phyloP scores from a whole-genome alignment of 2,888 invertebrate genomes.

The Rhorus exstirpatorius region DNA sequence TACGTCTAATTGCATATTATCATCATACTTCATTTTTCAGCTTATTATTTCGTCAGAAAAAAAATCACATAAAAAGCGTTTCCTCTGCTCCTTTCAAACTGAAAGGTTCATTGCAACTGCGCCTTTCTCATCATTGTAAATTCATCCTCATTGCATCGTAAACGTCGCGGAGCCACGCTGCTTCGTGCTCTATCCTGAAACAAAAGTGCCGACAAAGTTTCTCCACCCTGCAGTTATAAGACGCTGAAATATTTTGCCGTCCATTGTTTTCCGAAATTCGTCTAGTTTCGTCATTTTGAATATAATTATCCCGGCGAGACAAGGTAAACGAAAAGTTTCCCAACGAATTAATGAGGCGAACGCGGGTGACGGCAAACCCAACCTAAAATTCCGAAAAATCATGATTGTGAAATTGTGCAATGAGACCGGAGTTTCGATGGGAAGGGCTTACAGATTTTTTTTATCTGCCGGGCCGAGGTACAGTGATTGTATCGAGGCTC shows the following conservation, averaged over 20 bases:
- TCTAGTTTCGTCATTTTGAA: slow-evolving; percentile 75
- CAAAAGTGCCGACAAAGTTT: slow-evolving; percentile 36
- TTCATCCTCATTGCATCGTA: slow-evolving; percentile 44
- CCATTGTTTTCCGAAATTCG: slow-evolving; percentile 39
- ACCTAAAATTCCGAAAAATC: slow-evolving; percentile 34
- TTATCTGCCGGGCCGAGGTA: too few relatives aligned
- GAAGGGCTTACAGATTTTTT: too few relatives aligned
- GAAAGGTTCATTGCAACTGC: slow-evolving; percentile 55
- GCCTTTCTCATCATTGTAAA: slow-evolving; percentile 33
- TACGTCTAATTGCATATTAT: too few relatives aligned
- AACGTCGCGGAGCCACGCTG: too few relatives aligned
- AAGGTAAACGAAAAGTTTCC: too few relatives aligned
- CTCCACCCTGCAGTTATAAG: slow-evolving; percentile 2
- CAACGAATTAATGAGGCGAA: slow-evolving; percentile 78
- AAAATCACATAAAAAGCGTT: too few relatives aligned
- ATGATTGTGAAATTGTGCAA: slow-evolving; percentile 10
- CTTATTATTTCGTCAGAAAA: too few relatives aligned
- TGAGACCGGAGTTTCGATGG: neutral
- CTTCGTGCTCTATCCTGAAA: neutral
- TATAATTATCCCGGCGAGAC: slow-evolving; percentile 80
- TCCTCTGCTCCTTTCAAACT: too few relatives aligned
- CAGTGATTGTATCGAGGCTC: slow-evolving; percentile 27
- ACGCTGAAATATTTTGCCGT: slow-evolving; percentile 13
- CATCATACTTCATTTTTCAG: too few relatives aligned
- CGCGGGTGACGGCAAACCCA: too few relatives aligned